These are phyloP conservation scores for Pituophis catenifer DNA, from an alignment of 2,113 vertebrate species.

Conservation along the genomic window DNA sequence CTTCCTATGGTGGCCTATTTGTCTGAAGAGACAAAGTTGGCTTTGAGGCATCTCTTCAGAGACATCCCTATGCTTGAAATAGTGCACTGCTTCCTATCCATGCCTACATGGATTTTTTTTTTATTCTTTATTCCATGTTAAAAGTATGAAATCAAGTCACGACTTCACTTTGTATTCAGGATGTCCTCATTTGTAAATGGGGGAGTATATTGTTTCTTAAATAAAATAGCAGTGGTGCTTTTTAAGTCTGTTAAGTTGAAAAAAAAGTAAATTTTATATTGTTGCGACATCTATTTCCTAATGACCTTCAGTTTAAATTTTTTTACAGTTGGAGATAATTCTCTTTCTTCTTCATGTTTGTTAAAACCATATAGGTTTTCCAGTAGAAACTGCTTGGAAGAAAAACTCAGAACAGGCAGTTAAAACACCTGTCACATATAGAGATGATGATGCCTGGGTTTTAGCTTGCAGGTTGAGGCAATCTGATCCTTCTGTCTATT, in stretches of 20 bases:
- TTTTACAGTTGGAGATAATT: constrained; percentile 5
- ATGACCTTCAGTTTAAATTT: neutral
- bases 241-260: neutral
- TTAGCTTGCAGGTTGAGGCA: constrained; percentile 63
- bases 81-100: neutral
- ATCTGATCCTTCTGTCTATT: constrained; percentile 50
- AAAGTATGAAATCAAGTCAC: neutral
- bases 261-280: constrained; percentile 9
- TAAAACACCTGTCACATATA: constrained; percentile 58
- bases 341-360: constrained; percentile 46
- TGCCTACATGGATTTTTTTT: neutral
- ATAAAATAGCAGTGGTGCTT: neutral
- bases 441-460: constrained; percentile 61
- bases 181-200: neutral
- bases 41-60: neutral
- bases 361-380: constrained; percentile 49
- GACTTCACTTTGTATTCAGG: neutral
- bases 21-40: neutral
- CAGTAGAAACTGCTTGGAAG: constrained; percentile 60
- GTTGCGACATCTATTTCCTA: neutral
- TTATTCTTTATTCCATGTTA: neutral
- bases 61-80: neutral
- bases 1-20: neutral
- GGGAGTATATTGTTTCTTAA: neutral
- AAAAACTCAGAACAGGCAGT: constrained; percentile 60